Conservation (phyloP, 2,888 invertebrate species). For the Linhomoeus sp. region DNA sequence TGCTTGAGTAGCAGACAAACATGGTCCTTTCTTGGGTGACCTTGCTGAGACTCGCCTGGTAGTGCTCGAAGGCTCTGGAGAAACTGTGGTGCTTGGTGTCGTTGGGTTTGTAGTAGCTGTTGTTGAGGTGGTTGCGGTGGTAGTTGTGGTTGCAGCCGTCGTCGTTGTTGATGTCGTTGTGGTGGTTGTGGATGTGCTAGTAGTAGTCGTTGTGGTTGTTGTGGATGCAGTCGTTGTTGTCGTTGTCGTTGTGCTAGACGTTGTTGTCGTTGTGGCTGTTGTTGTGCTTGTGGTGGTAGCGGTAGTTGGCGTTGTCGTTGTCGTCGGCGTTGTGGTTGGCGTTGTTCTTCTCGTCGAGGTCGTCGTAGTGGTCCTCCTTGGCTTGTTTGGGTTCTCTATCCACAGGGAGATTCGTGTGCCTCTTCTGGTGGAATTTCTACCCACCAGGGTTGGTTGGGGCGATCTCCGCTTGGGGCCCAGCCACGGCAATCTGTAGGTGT, state of each 20-base stretch:
- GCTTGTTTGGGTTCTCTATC: neutral
- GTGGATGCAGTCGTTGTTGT: conserved; percentile 6
- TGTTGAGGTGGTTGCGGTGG: neutral
- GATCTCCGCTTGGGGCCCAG: conserved; percentile 1
- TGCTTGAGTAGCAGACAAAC: too few relatives aligned
- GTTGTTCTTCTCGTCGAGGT: conserved; percentile 4
- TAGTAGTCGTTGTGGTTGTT: conserved; percentile 4
- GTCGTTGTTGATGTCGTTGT: conserved; percentile 6
- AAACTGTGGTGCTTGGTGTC: too few relatives aligned
- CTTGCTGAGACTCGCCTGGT: too few relatives aligned
- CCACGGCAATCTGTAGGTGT: conserved; percentile 11
- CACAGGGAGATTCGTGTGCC: neutral
- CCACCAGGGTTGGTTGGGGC: neutral
- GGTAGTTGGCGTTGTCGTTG: neutral
- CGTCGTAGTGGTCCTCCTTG: neutral
- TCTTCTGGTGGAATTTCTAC: neutral
- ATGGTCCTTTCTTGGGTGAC: too few relatives aligned
- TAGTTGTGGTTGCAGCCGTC: neutral
- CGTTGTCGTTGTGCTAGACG: conserved; percentile 5
- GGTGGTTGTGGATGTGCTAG: conserved; percentile 2
- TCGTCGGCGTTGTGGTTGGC: conserved; percentile 1
- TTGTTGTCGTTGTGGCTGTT: conserved; percentile 1
- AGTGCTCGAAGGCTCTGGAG: too few relatives aligned
- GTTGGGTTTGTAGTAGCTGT: too few relatives aligned
- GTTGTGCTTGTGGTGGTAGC: conserved; percentile 6